Conservation (phyloP, 2,888 invertebrate species). For the Thereva unica region DNA sequence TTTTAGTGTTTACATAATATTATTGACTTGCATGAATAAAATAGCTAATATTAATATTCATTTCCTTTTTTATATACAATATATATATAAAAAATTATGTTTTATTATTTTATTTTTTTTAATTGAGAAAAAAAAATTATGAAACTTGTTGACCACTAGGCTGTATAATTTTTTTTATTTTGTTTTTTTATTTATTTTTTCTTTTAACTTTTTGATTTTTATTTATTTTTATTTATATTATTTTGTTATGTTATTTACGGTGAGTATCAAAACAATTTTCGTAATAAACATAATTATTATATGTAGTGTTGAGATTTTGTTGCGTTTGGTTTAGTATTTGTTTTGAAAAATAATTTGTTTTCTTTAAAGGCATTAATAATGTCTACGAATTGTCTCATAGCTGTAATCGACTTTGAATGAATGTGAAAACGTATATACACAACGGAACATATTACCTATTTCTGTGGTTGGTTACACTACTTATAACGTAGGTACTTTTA, state of each 20-base stretch:
- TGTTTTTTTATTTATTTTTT: too few relatives aligned
- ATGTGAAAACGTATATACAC: neutral
- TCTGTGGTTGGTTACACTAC: conserved; percentile 34
- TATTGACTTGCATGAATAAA: conserved; percentile 39
- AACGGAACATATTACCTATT: conserved; percentile 27
- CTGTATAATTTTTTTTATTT: too few relatives aligned
- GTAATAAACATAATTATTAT: conserved; percentile 38
- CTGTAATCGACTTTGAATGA: conserved; percentile 32
- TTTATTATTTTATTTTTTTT: conserved; percentile 36
- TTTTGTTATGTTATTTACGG: conserved; percentile 38
- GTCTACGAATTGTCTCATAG: conserved; percentile 27
- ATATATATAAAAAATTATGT: conserved; percentile 26
- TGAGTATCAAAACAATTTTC: conserved; percentile 42
- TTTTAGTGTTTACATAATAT: conserved; percentile 42
- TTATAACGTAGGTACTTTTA: conserved; percentile 32
- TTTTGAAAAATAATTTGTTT: conserved; percentile 30
- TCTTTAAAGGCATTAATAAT: conserved; percentile 34
- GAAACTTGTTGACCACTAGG: too few relatives aligned
- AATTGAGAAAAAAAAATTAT: conserved; percentile 6
- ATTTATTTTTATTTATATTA: too few relatives aligned
- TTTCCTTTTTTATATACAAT: conserved; percentile 28
- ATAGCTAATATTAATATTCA: conserved; percentile 39
- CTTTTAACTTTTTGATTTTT: too few relatives aligned
- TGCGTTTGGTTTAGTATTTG: conserved; percentile 39
- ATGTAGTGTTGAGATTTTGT: conserved; percentile 40